phyloP scores from a whole-genome alignment of 53 echinoderm and acorn worm species.

The Paracentrotus lividus region DNA sequence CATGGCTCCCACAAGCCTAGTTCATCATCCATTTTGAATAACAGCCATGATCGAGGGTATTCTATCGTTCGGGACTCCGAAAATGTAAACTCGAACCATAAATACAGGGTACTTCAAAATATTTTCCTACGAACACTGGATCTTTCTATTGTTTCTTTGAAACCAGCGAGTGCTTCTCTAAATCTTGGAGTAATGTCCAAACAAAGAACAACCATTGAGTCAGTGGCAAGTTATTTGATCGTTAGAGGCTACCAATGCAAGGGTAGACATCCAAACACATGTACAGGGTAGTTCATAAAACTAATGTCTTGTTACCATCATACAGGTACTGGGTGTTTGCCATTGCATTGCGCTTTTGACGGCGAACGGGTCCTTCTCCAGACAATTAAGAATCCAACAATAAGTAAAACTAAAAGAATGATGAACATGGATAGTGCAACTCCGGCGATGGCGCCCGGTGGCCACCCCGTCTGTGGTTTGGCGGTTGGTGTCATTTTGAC shows the following conservation, averaged over 20 bases:
- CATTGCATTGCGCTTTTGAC: conserved; percentile 45
- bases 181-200: too few species aligned
- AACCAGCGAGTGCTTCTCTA: too few species aligned
- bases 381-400: background rate
- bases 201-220: too few species aligned
- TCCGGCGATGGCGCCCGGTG: conserved; percentile 51
- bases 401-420: background rate
- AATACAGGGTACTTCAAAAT: too few species aligned
- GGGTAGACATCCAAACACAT: background rate
- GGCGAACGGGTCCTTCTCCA: conserved; percentile 25
- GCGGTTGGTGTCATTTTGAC: background rate
- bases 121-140: too few species aligned
- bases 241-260: background rate
- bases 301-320: background rate
- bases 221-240: background rate
- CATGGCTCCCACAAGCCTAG: background rate
- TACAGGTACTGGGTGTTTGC: conserved; percentile 42
- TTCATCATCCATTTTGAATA: background rate
- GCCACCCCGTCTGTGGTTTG: background rate
- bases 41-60: background rate
- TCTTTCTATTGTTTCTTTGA: too few species aligned
- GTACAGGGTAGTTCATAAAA: background rate
- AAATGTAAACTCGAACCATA: too few species aligned
- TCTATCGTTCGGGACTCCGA: background rate
- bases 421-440: conserved; percentile 3